A percentile compares a stretch with the other conserved stretches of the same genome.
phyloP scores from a whole-genome alignment of 2,113 vertebrate species.

The Colossoma macropomum region DNA sequence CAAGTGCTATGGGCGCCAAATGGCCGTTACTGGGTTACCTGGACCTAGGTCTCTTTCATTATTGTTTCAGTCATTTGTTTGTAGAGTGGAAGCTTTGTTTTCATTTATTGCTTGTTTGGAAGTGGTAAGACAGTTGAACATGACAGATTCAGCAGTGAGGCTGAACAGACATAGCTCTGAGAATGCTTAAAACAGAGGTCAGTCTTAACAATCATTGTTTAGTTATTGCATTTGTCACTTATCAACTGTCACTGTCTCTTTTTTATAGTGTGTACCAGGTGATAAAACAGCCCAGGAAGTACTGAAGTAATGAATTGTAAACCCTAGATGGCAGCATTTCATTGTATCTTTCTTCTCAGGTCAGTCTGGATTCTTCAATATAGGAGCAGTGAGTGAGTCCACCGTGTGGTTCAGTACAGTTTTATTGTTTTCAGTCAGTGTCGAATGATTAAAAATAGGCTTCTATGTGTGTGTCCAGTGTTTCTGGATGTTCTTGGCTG shows the following conservation, averaged over 20 bases:
- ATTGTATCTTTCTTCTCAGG: not conserved
- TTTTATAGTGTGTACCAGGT: too few relatives aligned
- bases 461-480: not conserved
- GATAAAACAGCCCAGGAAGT: not conserved
- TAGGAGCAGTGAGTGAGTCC: not conserved
- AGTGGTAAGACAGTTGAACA: constrained; percentile 64
- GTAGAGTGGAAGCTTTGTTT: constrained; percentile 66
- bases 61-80: constrained; percentile 73
- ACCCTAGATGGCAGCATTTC: constrained; percentile 73
- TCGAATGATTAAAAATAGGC: not conserved
- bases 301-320: constrained; percentile 1
- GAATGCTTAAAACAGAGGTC: not conserved
- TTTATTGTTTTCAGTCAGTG: constrained; percentile 1
- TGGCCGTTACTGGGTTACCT: constrained; percentile 65
- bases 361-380: not conserved
- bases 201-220: not conserved
- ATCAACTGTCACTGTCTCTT: too few relatives aligned
- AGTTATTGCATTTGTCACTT: not conserved
- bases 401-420: not conserved
- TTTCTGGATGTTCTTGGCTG: not conserved
- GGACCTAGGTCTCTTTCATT: constrained; percentile 64
- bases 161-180: not conserved
- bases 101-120: constrained; percentile 72
- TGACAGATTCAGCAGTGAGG: constrained; percentile 65
- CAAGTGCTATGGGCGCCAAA: constrained; percentile 63